phyloP scores from a whole-genome alignment of 2,113 vertebrate genomes.

The Melozone crissalis region DNA sequence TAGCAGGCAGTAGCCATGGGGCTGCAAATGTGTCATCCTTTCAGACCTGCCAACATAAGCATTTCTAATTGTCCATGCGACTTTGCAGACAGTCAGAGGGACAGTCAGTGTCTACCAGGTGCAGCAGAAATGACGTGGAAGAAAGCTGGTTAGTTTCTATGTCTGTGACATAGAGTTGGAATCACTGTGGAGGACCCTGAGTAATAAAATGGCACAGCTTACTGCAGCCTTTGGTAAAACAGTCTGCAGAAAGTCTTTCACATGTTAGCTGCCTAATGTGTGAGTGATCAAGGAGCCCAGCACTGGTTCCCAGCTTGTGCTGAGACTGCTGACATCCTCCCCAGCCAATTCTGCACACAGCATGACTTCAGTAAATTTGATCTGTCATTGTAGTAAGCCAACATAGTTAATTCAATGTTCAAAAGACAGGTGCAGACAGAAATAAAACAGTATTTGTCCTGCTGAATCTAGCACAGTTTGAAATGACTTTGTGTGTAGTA shows the following conservation, averaged over 20 bases:
- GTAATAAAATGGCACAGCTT: background rate
- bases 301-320: background rate
- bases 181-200: background rate
- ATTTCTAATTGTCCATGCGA: background rate
- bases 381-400: slow-evolving; percentile 17
- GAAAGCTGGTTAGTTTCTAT: background rate
- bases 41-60: background rate
- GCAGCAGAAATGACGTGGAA: background rate
- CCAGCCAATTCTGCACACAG: background rate
- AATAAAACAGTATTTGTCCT: slow-evolving; percentile 58
- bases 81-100: background rate
- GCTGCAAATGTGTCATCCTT: background rate
- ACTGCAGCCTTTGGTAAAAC: background rate
- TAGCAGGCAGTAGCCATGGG: background rate
- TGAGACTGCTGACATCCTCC: background rate
- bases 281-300: background rate
- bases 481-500: background rate
- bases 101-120: background rate
- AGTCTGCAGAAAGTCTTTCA: background rate
- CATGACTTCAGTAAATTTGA: slow-evolving; percentile 31
- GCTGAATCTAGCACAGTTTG: background rate
- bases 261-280: background rate
- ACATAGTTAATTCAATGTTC: slow-evolving; percentile 33
- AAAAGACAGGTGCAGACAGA: slow-evolving; percentile 58
- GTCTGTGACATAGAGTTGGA: background rate